Percentiles rank a stretch among this genome's conserved stretches.
Evolutionary conservation across 2,888 invertebrate genomes (phyloP).

Genomic region (Epsilonema sp.): DNA sequence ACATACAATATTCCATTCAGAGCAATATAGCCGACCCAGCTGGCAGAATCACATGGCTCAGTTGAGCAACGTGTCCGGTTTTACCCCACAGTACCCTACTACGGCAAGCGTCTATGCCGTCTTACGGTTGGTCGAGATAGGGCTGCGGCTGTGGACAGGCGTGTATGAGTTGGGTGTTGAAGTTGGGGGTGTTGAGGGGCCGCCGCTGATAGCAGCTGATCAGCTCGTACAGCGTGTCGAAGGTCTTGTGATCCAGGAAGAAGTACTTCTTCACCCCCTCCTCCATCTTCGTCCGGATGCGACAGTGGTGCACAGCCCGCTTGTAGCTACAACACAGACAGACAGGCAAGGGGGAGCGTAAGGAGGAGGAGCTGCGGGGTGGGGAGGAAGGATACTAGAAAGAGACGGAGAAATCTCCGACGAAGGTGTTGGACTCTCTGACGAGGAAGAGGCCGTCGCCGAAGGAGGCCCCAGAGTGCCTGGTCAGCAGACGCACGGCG

Average conservation of each 20-base stretch:
- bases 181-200: conserved; percentile 14
- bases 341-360: no score
- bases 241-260: conserved; percentile 22
- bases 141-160: conserved; percentile 28
- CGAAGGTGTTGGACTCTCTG: conserved; percentile 68
- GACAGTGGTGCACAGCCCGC: conserved; percentile 21
- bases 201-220: conserved; percentile 13
- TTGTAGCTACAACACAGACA: conserved; percentile 1
- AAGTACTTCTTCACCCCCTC: conserved; percentile 25
- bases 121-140: conserved; percentile 21
- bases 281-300: conserved; percentile 20
- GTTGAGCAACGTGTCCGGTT: no score
- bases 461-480: conserved; percentile 33
- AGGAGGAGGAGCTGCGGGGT: no score
- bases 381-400: conserved; percentile 68
- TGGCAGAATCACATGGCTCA: no score
- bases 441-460: conserved; percentile 85
- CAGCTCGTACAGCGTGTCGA: conserved; percentile 26
- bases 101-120: neutral
- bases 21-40: no score
- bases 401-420: conserved; percentile 70
- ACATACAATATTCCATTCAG: no score
- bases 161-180: conserved; percentile 16
- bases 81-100: no score
- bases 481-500: conserved; percentile 3